Percentiles rank a stretch among this genome's conserved stretches.
Evolutionary conservation across 2,888 invertebrate genomes (phyloP).

Genomic region (Drosophila eohydei): DNA sequence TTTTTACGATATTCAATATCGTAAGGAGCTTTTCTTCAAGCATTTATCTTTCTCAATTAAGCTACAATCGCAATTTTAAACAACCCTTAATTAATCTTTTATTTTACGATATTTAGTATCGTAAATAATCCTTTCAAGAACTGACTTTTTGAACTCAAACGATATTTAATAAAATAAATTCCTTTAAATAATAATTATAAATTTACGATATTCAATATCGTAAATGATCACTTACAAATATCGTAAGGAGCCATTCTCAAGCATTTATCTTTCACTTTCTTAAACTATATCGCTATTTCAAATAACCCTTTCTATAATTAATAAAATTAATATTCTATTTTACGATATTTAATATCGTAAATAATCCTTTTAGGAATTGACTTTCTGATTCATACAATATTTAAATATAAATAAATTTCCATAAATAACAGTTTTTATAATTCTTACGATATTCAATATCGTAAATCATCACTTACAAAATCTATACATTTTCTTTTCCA

Average conservation of each 20-base stretch:
- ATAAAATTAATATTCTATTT: not conserved
- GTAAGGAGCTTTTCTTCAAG: too few species aligned
- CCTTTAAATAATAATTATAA: too few species aligned
- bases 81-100: not conserved
- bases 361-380: not conserved
- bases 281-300: too few species aligned
- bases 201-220: not conserved
- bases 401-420: not conserved
- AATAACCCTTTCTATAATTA: not conserved
- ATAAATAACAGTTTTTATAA: not conserved
- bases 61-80: too few species aligned
- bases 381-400: not conserved
- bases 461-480: not conserved
- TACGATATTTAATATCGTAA: not conserved
- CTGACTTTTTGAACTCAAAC: too few species aligned
- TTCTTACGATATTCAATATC: not conserved
- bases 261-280: too few species aligned
- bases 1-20: too few species aligned
- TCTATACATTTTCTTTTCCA: slow-evolving; percentile 44
- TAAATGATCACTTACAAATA: not conserved
- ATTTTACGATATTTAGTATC: not conserved
- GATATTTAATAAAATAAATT: too few species aligned
- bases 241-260: too few species aligned
- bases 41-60: too few species aligned
- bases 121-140: not conserved